phyloP scores from a whole-genome alignment of 2,888 invertebrate genomes.

The Erpobdella octoculata region DNA sequence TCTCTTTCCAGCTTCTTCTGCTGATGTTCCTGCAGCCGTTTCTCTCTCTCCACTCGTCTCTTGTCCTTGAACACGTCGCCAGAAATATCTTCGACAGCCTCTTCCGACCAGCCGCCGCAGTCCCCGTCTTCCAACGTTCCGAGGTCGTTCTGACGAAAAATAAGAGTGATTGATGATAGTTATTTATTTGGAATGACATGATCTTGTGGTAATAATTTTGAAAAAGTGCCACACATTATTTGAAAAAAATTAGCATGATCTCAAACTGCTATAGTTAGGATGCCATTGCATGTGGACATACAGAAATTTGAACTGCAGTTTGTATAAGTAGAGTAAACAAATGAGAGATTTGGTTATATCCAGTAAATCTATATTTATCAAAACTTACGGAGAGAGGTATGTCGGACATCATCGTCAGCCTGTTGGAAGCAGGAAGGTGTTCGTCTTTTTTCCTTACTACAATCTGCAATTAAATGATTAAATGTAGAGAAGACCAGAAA shows the following conservation, averaged over 20 bases:
- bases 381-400: conserved; percentile 17
- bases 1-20: conserved; percentile 26
- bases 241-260: background rate
- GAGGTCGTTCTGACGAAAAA: conserved; percentile 26
- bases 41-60: conserved; percentile 27
- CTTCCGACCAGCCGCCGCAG: conserved; percentile 27
- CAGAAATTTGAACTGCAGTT: no score
- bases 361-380: background rate
- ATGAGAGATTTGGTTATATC: background rate
- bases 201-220: background rate
- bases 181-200: background rate
- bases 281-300: background rate
- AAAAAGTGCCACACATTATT: background rate
- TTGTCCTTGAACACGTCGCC: conserved; percentile 27
- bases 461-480: conserved; percentile 22
- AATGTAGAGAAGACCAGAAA: no score
- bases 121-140: conserved; percentile 30
- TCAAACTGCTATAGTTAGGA: background rate
- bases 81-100: conserved; percentile 23
- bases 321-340: no score
- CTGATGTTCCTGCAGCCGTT: conserved; percentile 28
- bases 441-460: conserved; percentile 28
- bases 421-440: background rate
- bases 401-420: conserved; percentile 28
- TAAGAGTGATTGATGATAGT: background rate